Base-by-base conservation (phyloP, 2,797 vertebrate species). In the Argya squamiceps region DNA sequence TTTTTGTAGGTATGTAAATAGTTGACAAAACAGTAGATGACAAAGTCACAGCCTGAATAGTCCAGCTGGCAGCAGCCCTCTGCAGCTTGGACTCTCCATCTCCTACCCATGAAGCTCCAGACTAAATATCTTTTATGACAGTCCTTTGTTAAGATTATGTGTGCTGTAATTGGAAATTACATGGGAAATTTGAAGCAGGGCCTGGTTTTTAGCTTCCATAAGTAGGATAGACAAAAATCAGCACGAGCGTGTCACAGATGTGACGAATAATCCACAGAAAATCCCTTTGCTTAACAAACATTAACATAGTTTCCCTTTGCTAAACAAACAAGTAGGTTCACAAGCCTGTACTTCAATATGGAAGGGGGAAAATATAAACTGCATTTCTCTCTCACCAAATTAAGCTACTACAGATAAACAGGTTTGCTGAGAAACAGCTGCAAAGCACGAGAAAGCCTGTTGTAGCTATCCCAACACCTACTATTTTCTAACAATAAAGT, bases 1-100 rank as follows among this genome's bases (percentile, higher is more conserved):
- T 64, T 67, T 89, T 85, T 78, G 52, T 49, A 58, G 71, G 43
- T 56, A 26, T 32, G 4, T 64, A 69, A 88, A 85, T 23, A 75
- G 79, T 44, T 44, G 43, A 44, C 43, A 44, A 44, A 41, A 41
- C 32, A 41, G 71, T 46, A 68, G 87, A 15, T 80, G 65, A 84
- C 79, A 78, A 77, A 95, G 88, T 80, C 60, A 75, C 34, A 77
- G 78, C 44, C 59, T 46, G 39, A 94, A 67, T 15, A 11, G 34
- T 77, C 53, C 88, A 88, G 53, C 22, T 88, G 92, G 85, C 92
- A 86, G 23, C 58, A 88, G 62, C 53, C n/a, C 39, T 79, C 37
- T 91, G 49, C 87, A 89, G 41, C 79, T 77, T 93, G 84, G 89
- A 26, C 56, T 85, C 71, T 43, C 23, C 63, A 68, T 60, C 60